A percentile compares a stretch with the other conserved stretches of the same genome.
phyloP scores from a whole-genome alignment of 2,113 vertebrate genomes.

The pig (Sus scrofa) region T2T-Sscrofa CM000812.6:180183501-180184000 shows the following conservation, averaged over 20 bases:
- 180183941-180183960: not conserved
- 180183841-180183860: not conserved
- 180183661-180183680: not conserved
- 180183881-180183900: not conserved
- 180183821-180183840: not conserved
- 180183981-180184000: not conserved
- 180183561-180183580: not conserved
- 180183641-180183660: not conserved
- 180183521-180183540: not conserved
- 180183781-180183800: not conserved
- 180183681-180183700: not conserved
- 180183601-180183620: not conserved
- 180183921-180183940: not conserved
- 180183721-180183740: not conserved
- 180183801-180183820: not conserved
- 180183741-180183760: not conserved
- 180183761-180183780: not conserved
- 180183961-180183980: not conserved
- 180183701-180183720: not conserved
- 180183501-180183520: not conserved
- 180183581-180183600: not conserved
- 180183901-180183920: no score
- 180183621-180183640: not conserved
- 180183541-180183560: no score
- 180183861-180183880: not conserved